phyloP scores from a whole-genome alignment of 1,140 invertebrate genomes.

The Drosophila oshimai region DNA sequence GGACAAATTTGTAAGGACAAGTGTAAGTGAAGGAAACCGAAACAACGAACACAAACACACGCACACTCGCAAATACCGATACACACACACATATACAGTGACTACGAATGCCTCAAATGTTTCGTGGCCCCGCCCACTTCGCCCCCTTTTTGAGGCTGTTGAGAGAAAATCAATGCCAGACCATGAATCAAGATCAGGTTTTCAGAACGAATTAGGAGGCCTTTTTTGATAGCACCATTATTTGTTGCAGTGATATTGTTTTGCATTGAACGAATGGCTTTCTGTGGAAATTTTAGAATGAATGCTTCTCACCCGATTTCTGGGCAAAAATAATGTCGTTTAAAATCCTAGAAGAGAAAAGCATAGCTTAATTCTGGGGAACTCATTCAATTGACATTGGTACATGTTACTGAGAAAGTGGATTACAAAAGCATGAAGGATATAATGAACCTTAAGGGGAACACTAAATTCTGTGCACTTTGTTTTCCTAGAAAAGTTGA shows the following conservation, averaged over 20 bases:
- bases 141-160: conserved; percentile 41
- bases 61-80: conserved; percentile 23
- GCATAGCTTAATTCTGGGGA: too few relatives aligned
- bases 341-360: too few relatives aligned
- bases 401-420: too few relatives aligned
- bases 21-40: conserved; percentile 74
- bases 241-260: not conserved
- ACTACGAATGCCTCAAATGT: conserved; percentile 28
- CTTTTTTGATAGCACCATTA: conserved; percentile 4
- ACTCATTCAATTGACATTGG: too few relatives aligned
- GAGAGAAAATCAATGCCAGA: conserved; percentile 72
- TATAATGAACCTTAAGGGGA: too few relatives aligned
- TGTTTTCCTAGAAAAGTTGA: too few relatives aligned
- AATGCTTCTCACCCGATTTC: not conserved
- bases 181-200: conserved; percentile 49
- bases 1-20: conserved; percentile 81
- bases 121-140: conserved; percentile 24
- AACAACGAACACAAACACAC: conserved; percentile 50
- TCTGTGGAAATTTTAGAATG: not conserved
- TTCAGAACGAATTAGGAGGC: conserved; percentile 27
- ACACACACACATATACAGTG: not conserved
- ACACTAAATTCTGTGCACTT: too few relatives aligned
- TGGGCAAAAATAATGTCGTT: not conserved
- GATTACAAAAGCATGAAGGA: too few relatives aligned
- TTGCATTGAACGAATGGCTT: not conserved